Evolutionary conservation across 2,797 vertebrate species (phyloP).

Genomic region (Coendou prehensilis): DNA sequence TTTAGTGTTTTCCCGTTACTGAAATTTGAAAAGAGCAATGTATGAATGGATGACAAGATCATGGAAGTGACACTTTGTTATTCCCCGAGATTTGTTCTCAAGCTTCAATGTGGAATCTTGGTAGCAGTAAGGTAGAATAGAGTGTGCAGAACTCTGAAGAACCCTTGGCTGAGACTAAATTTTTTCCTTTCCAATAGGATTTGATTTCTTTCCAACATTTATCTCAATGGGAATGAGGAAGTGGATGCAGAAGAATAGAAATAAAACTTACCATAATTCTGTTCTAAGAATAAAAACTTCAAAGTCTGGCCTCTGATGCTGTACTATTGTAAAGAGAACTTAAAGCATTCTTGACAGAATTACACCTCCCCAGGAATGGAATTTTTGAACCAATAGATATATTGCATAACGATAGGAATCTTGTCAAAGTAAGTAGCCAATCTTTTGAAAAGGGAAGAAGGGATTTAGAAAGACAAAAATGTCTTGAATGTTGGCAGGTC

Average conservation of each 20-base stretch:
- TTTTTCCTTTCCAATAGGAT: background rate
- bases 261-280: background rate
- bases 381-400: background rate
- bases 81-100: background rate
- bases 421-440: background rate
- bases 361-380: background rate
- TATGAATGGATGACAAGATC: background rate
- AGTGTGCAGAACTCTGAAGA: background rate
- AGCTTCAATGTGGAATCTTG: background rate
- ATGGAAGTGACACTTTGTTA: background rate
- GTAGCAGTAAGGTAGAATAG: background rate
- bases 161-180: background rate
- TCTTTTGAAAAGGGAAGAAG: constrained; percentile 27
- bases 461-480: constrained; percentile 3
- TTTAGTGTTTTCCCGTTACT: background rate
- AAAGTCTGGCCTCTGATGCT: background rate
- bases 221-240: background rate
- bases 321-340: background rate
- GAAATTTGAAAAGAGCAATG: background rate
- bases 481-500: background rate
- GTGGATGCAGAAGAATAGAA: background rate
- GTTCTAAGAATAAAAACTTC: background rate
- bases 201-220: background rate
- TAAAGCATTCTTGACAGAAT: background rate
- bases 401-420: background rate